These are phyloP conservation scores for Hippocampus comes DNA, from an alignment of 2,113 vertebrate genomes.

Conservation along the genomic window DNA sequence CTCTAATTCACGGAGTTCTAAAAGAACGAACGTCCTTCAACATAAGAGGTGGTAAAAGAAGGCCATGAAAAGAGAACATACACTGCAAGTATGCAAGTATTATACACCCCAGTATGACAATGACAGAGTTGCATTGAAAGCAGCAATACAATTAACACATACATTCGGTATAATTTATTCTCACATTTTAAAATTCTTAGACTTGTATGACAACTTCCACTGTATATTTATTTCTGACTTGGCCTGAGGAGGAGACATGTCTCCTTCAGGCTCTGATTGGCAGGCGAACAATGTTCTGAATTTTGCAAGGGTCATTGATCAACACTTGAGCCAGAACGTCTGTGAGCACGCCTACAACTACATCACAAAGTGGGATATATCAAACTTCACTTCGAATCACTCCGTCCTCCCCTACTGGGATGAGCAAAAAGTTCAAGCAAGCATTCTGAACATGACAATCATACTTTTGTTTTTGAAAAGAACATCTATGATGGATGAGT, in stretches of 20 bases:
- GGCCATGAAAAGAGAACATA: background rate
- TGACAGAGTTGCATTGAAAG: too few species aligned
- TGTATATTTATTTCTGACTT: background rate
- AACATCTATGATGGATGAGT: constrained; percentile 5
- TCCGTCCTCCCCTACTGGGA: constrained; percentile 28
- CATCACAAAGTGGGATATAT: constrained; percentile 32
- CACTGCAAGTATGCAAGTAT: background rate
- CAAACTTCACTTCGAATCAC: constrained; percentile 20
- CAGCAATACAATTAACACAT: too few species aligned
- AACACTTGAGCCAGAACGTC: constrained; percentile 35
- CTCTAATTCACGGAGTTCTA: too few species aligned
- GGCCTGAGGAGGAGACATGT: background rate
- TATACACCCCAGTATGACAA: too few species aligned
- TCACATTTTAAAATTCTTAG: too few species aligned
- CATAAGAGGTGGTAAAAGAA: background rate
- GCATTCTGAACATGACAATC: constrained; percentile 9
- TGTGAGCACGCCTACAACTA: constrained; percentile 32
- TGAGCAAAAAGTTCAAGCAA: constrained; percentile 43
- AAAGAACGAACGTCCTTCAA: too few species aligned
- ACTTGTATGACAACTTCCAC: background rate
- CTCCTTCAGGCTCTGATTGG: background rate
- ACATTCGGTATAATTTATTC: too few species aligned
- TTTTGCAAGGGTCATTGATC: constrained; percentile 40
- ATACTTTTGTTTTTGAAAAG: background rate
- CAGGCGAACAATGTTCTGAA: constrained; percentile 8